Evolutionary conservation across 2,888 invertebrate genomes (phyloP).

Genomic region (Biston stratarius): DNA sequence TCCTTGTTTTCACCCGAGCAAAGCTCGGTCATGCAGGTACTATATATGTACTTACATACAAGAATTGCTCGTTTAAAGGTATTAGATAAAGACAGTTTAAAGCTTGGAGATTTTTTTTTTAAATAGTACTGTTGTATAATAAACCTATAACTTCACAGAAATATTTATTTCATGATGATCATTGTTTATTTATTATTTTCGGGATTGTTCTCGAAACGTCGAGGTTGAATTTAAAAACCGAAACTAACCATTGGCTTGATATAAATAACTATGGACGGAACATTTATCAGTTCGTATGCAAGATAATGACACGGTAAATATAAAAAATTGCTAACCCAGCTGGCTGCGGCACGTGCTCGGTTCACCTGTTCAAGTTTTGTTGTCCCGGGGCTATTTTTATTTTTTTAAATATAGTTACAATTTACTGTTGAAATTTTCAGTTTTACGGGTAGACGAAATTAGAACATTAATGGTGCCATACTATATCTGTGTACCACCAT

Average conservation of each 20-base stretch:
- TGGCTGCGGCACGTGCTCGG: constrained; percentile 71
- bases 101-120: too few species aligned
- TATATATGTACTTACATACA: too few species aligned
- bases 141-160: too few species aligned
- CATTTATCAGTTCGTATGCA: constrained; percentile 50
- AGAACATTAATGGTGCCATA: neutral
- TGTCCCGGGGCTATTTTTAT: constrained; percentile 7
- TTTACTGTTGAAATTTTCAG: neutral
- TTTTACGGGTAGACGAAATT: constrained; percentile 1
- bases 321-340: constrained; percentile 63
- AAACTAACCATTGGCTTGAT: neutral
- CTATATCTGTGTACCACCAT: too few species aligned
- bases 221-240: neutral
- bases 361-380: constrained; percentile 70
- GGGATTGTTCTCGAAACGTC: too few species aligned
- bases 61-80: too few species aligned
- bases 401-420: constrained; percentile 12
- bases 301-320: constrained; percentile 52
- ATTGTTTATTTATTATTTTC: too few species aligned
- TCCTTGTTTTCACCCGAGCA: too few species aligned
- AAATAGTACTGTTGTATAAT: too few species aligned
- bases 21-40: too few species aligned
- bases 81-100: too few species aligned
- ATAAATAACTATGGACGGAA: constrained; percentile 3
- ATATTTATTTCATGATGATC: too few species aligned